phyloP scores from a whole-genome alignment of 1,140 invertebrate species.

The Drosophila nikananu region DNA sequence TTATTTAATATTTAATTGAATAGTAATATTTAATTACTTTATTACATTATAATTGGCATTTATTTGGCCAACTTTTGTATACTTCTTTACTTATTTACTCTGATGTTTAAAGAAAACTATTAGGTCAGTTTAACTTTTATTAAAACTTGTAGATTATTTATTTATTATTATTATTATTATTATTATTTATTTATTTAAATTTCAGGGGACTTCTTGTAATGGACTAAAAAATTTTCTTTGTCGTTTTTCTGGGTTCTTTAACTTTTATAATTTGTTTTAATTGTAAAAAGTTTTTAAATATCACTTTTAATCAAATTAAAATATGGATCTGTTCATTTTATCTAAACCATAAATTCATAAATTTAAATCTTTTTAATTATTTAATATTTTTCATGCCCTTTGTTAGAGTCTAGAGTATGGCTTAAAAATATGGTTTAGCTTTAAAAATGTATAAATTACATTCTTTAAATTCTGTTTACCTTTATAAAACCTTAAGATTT shows the following conservation, averaged over 20 bases:
- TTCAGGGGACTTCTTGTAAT: fast-evolving
- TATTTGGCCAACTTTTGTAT: too few species aligned
- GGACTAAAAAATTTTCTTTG: fast-evolving
- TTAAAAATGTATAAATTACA: too few species aligned
- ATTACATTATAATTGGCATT: too few species aligned
- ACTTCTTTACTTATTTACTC: not conserved
- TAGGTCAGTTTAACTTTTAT: not conserved
- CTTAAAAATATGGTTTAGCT: too few species aligned
- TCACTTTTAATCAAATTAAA: too few species aligned
- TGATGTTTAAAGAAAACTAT: not conserved
- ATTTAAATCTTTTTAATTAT: not conserved
- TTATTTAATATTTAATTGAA: not conserved
- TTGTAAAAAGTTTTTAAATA: not conserved
- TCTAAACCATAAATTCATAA: not conserved
- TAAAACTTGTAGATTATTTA: too few species aligned
- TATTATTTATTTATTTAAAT: too few species aligned
- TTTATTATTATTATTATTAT: too few species aligned
- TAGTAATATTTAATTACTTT: too few species aligned
- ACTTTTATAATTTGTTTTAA: not conserved
- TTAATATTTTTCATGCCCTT: not conserved
- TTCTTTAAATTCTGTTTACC: not conserved
- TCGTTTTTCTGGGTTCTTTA: not conserved
- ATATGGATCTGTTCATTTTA: not conserved
- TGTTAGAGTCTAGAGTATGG: not conserved
- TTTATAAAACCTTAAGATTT: not conserved